Base-by-base conservation (phyloP, 2,888 invertebrate species). In the Eustalomyia histrio region DNA sequence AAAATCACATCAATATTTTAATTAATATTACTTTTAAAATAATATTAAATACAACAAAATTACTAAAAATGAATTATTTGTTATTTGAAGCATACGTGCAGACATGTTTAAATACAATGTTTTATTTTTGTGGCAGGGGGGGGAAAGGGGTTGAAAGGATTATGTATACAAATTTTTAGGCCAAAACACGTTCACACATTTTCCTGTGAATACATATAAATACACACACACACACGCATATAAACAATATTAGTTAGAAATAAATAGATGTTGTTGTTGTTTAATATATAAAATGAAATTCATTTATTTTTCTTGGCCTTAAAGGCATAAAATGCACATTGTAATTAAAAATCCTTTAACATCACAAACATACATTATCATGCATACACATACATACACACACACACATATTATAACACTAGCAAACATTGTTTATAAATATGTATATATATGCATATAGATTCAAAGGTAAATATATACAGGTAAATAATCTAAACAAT, bases 271-370 rank as follows among this genome's bases (percentile, higher is more conserved):
- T 29, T 29, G 7, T 29, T 29, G 29, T 29, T 29, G 1, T 6
- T 6, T 29, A 29, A 2, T 29, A 7, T 29, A 29, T 29, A 50
- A 17, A 76, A 78, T 68, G 57, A 75, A 81, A 81, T 72, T 81
- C 67, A 81, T 81, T 78, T 81, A 78, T 71, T 78, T 81, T 74
- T 63, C 61, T 71, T 79, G 75, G 75, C 81, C 81, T 81, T 81
- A 7, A 75, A 81, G 81, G 81, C 81, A 73, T 78, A 74, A 74
- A 78, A 74, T 75, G 78, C 71, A 81, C 78, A 81, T 75, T 81
- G 81, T 81, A 81, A 81, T 81, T 81, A 81, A 81, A 81, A 81
- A 78, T 81, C 78, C 75, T 81, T 81, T 81, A 81, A 75, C 58
- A 81, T 81, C 81, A 81, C 17, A 78, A 79, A 68, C 78, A 78